These are phyloP conservation scores for Drosophila cracens DNA, from an alignment of 2,888 invertebrate genomes.

Conservation along the genomic window DNA sequence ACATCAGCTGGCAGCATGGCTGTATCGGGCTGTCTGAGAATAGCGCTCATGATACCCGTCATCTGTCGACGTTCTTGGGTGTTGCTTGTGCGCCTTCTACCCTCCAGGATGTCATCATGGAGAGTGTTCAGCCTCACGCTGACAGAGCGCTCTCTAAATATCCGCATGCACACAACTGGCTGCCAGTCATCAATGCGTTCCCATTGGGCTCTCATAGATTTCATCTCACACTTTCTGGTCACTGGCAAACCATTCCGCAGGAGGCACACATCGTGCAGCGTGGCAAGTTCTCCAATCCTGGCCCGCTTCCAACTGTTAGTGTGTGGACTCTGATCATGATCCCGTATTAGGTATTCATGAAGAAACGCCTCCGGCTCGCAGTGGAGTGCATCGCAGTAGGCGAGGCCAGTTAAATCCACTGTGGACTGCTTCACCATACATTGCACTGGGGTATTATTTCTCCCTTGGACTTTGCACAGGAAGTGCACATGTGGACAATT, in stretches of 20 bases:
- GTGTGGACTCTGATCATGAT: constrained; percentile 65
- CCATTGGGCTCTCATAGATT: constrained; percentile 86
- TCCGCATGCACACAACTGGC: constrained; percentile 64
- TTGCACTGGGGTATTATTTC: neutral
- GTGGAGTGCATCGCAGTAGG: constrained; percentile 44
- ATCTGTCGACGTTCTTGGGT: constrained; percentile 46
- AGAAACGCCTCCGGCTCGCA: constrained; percentile 62
- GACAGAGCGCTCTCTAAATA: constrained; percentile 64
- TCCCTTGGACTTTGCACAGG: constrained; percentile 23
- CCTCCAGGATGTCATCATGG: constrained; percentile 72
- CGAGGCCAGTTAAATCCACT: neutral
- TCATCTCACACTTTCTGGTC: constrained; percentile 87
- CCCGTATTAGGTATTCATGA: constrained; percentile 54
- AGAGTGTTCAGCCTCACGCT: constrained; percentile 66
- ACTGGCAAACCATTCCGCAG: constrained; percentile 87
- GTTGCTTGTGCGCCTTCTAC: constrained; percentile 40
- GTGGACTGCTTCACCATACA: constrained; percentile 2
- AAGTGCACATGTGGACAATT: constrained; percentile 22
- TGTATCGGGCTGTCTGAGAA: constrained; percentile 59
- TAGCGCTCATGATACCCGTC: constrained; percentile 41
- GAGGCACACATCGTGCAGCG: constrained; percentile 85
- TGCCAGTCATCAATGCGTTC: constrained; percentile 68
- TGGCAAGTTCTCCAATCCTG: constrained; percentile 85
- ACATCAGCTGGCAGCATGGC: constrained; percentile 87
- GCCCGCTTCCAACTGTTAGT: constrained; percentile 66